Evolutionary conservation across 1,140 invertebrate genomes (phyloP).

Genomic region (Solenopsis fugax): DNA sequence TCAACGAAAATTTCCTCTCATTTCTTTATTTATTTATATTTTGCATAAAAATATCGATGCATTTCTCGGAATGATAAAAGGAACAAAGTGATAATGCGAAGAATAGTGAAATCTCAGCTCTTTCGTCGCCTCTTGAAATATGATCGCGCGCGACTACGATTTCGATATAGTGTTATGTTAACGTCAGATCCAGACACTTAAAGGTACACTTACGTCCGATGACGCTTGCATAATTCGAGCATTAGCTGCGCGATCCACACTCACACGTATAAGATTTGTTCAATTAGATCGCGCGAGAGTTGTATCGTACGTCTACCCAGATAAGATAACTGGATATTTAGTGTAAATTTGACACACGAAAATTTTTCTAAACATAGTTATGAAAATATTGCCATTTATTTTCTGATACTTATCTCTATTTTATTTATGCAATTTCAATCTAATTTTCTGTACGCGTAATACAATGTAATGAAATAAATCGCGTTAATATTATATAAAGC

Average conservation of each 20-base stretch:
- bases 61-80: constrained; percentile 35
- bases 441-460: too few species aligned
- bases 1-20: neutral
- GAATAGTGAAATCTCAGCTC: constrained; percentile 71
- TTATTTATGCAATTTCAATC: too few species aligned
- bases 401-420: too few species aligned
- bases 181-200: constrained; percentile 74
- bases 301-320: constrained; percentile 4
- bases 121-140: constrained; percentile 66
- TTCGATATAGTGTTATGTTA: constrained; percentile 68
- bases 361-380: neutral
- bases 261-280: constrained; percentile 73
- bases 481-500: too few species aligned
- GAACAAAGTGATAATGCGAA: constrained; percentile 43
- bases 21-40: neutral
- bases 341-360: neutral
- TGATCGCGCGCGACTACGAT: constrained; percentile 63
- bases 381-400: too few species aligned
- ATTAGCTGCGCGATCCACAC: constrained; percentile 64
- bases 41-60: neutral
- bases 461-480: too few species aligned
- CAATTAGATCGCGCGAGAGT: constrained; percentile 70
- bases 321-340: constrained; percentile 2
- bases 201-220: constrained; percentile 74
- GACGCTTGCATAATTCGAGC: constrained; percentile 79